Conservation (phyloP, 2,888 invertebrate genomes). For the Tachystola acroxantha region DNA sequence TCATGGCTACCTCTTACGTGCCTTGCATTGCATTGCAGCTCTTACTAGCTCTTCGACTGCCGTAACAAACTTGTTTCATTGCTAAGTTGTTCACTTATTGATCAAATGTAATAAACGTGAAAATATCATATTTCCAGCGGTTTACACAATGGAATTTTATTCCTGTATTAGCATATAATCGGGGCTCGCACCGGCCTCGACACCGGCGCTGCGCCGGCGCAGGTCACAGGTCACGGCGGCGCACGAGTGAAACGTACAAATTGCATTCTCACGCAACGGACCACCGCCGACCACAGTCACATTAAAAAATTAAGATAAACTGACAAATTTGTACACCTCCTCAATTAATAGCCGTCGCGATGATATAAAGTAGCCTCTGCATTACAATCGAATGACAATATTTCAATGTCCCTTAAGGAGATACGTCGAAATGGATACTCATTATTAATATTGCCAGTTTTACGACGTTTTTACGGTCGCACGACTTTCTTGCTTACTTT, state of each 20-base stretch:
- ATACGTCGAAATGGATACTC: constrained; percentile 39
- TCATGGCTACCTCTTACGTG: constrained; percentile 13
- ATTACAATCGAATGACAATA: constrained; percentile 24
- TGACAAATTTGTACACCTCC: constrained; percentile 8
- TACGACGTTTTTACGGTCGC: constrained; percentile 44
- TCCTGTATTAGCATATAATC: constrained; percentile 61
- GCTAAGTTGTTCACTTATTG: background rate
- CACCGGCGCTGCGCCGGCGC: constrained; percentile 13
- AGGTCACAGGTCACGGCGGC: constrained; percentile 42
- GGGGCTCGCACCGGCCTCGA: constrained; percentile 20
- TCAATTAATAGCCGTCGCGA: constrained; percentile 5
- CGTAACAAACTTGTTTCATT: constrained; percentile 2
- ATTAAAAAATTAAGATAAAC: constrained; percentile 23
- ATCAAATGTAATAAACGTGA: constrained; percentile 9
- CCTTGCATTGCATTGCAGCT: background rate
- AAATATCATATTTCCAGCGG: constrained; percentile 23
- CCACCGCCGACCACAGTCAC: constrained; percentile 18
- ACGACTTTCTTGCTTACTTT: constrained; percentile 30
- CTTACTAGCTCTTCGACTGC: background rate
- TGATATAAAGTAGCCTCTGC: constrained; percentile 9
- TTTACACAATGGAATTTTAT: constrained; percentile 42
- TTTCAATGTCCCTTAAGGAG: constrained; percentile 31
- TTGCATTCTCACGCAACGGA: constrained; percentile 53
- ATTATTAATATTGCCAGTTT: constrained; percentile 56
- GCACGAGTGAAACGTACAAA: constrained; percentile 41